Evolutionary conservation across 2,888 invertebrate genomes (phyloP), one percentile per base, ranked within the genome.

Genomic region (Microchrysa polita): DNA sequence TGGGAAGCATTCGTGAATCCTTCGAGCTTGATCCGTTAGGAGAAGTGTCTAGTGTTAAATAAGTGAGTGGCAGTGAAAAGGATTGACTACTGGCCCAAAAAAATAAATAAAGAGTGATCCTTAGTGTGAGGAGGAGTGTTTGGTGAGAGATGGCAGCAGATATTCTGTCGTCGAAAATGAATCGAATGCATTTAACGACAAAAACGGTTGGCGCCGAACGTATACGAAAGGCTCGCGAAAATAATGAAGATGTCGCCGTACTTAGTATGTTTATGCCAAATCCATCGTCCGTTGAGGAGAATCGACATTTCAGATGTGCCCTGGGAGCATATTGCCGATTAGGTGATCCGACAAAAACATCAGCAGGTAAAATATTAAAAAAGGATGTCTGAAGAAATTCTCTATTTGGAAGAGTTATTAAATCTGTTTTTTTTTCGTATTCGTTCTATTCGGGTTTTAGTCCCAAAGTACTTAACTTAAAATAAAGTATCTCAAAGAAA

Each of bases 191-290:
- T 84, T 87, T 94, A 82, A 90, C 90, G 78, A 91, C 91, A 67
- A 93, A 93, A 87, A 93, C 91, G 48, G 91, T 92, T 69, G 93
- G 93, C n/a, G 92, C 92, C 80, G 93, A 94, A 16, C 88, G 93
- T 82, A 93, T 94, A 81, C 88, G 90, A 79, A 88, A 90, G 81
- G 93, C 94, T 76, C 89, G 91, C 85, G 93, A 93, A 80, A 91
- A 91, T 82, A 93, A 94, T 84, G 94, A 95, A 86, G 95, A 95
- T 86, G 90, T 95, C 76, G 95, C 95, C 72, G 90, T 95, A 79
- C 86, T 95, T 79, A 93, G 94, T 77, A 93, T 94, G 91, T 92
- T 95, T 81, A 87, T 94, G 76, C 91, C 94, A 60, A 88, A 88
- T 76, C 82, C 83, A 73, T 88, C 88, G 79, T 88, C 89, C 48